Evolutionary conservation across 2,797 vertebrate genomes (phyloP).

Genomic region (Ctenosaura bakeri): DNA sequence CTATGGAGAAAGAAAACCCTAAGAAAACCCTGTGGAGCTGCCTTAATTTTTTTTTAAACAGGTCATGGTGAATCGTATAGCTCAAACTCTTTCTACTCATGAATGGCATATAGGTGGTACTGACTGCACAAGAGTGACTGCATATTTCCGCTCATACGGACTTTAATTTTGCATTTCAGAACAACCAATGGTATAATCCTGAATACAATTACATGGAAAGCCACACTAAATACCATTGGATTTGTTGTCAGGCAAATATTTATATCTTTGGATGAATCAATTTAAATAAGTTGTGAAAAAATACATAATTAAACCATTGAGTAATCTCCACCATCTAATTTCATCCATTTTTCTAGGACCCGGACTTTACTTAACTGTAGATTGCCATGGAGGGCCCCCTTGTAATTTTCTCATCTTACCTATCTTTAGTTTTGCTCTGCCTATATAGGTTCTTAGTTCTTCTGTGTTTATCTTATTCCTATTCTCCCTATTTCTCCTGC

Average conservation of each 20-base stretch:
- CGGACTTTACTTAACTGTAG: neutral
- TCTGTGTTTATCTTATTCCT: too few species aligned
- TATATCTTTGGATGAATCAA: neutral
- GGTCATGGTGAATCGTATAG: neutral
- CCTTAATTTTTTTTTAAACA: neutral
- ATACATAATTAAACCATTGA: neutral
- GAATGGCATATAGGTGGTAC: neutral
- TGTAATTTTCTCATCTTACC: too few species aligned
- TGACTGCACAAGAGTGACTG: neutral
- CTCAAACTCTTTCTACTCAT: neutral
- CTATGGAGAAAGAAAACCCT: too few species aligned
- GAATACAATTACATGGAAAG: neutral
- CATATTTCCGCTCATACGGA: neutral
- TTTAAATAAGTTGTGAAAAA: constrained; percentile 6
- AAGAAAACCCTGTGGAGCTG: neutral
- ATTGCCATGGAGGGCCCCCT: neutral
- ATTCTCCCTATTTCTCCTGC: too few species aligned
- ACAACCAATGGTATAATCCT: neutral
- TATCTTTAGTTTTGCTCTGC: too few species aligned
- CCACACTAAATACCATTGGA: neutral
- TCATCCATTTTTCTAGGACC: neutral
- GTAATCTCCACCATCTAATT: neutral
- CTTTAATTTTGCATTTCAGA: neutral
- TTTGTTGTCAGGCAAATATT: neutral
- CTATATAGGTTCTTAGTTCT: too few species aligned